Evolutionary conservation across 2,113 vertebrate species (phyloP).

Genomic region (Callospermophilus lateralis): DNA sequence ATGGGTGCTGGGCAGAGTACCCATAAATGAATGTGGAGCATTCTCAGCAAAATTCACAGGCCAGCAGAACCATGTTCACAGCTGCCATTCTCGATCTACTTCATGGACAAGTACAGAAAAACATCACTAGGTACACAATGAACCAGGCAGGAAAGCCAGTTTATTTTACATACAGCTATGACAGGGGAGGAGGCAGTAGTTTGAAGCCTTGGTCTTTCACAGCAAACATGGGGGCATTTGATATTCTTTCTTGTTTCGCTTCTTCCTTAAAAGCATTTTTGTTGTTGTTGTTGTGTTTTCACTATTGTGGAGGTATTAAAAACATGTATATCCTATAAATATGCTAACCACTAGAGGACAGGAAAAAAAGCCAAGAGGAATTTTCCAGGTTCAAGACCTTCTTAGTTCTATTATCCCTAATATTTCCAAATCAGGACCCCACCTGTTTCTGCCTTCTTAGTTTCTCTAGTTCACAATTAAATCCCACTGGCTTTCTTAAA

Average conservation of each 20-base stretch:
- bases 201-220: background rate
- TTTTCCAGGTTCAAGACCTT: conserved; percentile 3
- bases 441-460: conserved; percentile 35
- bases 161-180: background rate
- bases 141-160: background rate
- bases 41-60: background rate
- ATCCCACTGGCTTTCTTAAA: conserved; percentile 12
- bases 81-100: background rate
- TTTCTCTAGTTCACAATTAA: conserved; percentile 15
- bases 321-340: background rate
- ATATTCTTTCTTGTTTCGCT: background rate
- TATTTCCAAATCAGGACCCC: conserved; percentile 38
- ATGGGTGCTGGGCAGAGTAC: background rate
- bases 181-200: background rate
- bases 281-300: too few species aligned
- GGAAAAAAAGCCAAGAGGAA: background rate
- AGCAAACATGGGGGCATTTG: background rate
- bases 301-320: background rate
- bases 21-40: too few species aligned
- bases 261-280: background rate
- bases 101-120: background rate
- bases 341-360: background rate
- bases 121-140: rapidly evolving
- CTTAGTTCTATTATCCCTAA: background rate
- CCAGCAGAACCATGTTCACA: rapidly evolving